A percentile compares a stretch with the other conserved stretches of the same genome.
Evolutionary conservation across 2,888 invertebrate species (phyloP).

Genomic region (Lamellibrachia columna): DNA sequence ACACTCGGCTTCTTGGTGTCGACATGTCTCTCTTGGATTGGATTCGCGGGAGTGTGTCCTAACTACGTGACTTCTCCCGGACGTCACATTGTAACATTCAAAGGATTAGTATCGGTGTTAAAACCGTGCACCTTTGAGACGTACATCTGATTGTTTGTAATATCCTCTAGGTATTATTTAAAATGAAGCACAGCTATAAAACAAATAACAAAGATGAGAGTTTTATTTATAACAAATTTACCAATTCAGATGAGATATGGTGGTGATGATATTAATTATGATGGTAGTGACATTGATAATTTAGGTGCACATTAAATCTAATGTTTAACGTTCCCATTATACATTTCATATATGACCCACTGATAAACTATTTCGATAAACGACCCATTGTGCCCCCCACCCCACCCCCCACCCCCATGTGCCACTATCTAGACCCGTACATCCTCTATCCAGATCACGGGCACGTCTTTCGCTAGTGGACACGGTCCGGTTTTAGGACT

Average conservation of each 20-base stretch:
- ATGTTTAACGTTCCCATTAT: no score
- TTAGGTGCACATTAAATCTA: no score
- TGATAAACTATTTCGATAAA: background rate
- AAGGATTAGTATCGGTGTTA: background rate
- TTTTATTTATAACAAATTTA: no score
- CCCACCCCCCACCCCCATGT: background rate
- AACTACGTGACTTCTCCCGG: background rate
- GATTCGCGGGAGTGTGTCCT: background rate
- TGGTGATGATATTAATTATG: background rate
- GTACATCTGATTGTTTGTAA: no score
- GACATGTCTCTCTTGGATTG: background rate
- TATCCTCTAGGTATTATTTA: no score
- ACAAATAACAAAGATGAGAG: no score
- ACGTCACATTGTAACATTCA: background rate
- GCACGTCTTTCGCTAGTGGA: background rate
- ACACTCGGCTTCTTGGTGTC: background rate
- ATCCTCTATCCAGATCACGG: background rate
- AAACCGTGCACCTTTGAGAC: no score
- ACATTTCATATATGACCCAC: no score
- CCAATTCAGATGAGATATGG: background rate
- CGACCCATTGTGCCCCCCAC: background rate
- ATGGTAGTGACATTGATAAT: no score
- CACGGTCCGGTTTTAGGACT: background rate
- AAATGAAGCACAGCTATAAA: no score
- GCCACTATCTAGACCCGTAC: background rate